Evolutionary conservation across 2,797 vertebrate species (phyloP).

Genomic region (Chloroceryle inda): DNA sequence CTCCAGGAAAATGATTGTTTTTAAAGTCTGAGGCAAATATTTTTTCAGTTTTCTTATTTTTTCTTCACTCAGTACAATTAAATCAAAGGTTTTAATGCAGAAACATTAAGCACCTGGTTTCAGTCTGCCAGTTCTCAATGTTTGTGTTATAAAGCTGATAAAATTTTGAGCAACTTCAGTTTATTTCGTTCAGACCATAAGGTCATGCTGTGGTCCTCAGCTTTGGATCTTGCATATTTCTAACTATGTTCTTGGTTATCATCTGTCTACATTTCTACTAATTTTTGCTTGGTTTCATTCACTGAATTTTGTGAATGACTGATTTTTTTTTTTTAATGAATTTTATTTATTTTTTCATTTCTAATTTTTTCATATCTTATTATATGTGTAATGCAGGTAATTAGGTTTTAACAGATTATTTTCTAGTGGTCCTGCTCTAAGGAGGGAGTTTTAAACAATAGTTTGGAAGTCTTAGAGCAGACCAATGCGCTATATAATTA

Average conservation of each 20-base stretch:
- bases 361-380: no score
- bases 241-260: neutral
- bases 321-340: no score
- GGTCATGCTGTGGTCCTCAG: neutral
- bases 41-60: neutral
- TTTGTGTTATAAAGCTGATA: neutral
- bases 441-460: neutral
- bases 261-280: neutral
- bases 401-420: neutral
- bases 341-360: no score
- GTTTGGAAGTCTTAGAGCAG: slow-evolving; percentile 8
- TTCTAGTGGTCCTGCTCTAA: slow-evolving; percentile 16
- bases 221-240: neutral
- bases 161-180: neutral
- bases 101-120: neutral
- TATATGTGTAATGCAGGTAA: neutral
- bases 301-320: neutral
- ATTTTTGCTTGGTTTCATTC: neutral
- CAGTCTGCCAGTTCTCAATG: neutral
- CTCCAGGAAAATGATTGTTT: neutral
- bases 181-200: neutral
- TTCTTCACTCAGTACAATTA: neutral
- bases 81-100: neutral
- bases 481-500: neutral
- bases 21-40: neutral